Evolutionary conservation across 2,888 invertebrate genomes (phyloP).

Genomic region (Rhamnusium bicolor): DNA sequence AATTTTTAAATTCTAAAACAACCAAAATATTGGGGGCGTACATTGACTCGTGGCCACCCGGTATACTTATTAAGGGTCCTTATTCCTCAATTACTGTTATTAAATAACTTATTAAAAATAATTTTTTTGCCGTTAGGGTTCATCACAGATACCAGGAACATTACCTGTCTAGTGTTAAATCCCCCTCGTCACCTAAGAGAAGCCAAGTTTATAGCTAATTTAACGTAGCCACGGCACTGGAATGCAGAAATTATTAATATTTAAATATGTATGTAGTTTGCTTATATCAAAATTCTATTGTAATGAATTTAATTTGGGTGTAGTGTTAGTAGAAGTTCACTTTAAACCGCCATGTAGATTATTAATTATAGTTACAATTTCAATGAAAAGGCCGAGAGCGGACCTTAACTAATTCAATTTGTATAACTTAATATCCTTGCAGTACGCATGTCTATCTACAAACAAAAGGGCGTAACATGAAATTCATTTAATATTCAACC

Average conservation of each 20-base stretch:
- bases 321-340: constrained; percentile 36
- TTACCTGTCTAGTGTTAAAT: too few relatives aligned
- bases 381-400: constrained; percentile 48
- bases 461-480: constrained; percentile 51
- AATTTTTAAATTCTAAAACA: too few relatives aligned
- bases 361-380: constrained; percentile 48
- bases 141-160: too few relatives aligned
- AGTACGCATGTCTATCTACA: constrained; percentile 53
- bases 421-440: constrained; percentile 53
- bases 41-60: too few relatives aligned
- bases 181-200: too few relatives aligned
- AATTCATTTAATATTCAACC: constrained; percentile 54
- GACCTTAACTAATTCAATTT: constrained; percentile 54
- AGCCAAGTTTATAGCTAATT: too few relatives aligned
- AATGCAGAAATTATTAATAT: constrained; percentile 13
- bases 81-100: too few relatives aligned
- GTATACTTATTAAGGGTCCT: too few relatives aligned
- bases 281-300: constrained; percentile 32
- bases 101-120: too few relatives aligned
- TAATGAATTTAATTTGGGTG: constrained; percentile 37
- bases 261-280: constrained; percentile 26
- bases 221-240: neutral
- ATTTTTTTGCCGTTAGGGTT: too few relatives aligned
- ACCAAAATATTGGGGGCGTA: too few relatives aligned
- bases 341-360: constrained; percentile 43